Base-by-base conservation (phyloP, 2,888 invertebrate species). In the Pimpla rufipes region DNA sequence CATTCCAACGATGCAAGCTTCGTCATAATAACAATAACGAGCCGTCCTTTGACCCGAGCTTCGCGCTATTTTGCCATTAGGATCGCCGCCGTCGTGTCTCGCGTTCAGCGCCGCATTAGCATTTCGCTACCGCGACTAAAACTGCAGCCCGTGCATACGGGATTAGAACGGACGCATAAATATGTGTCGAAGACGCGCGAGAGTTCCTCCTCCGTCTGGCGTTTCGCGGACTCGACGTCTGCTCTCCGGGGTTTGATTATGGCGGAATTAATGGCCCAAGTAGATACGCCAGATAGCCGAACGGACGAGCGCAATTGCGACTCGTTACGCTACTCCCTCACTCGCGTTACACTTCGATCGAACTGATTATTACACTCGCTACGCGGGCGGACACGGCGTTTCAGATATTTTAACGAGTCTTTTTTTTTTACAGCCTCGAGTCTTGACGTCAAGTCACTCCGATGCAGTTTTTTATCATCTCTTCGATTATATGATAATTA, bases 141-240 rank as follows among this genome's bases (percentile, higher is more conserved):
- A 73, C 29, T 59, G 59, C 59, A 59, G 35, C 7, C 40, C 55
- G 37, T 57, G 73, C 55, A 80, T 80, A 52, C 66, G 45, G 64
- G 64, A 80, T 79, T 73, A 57, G 68, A 80, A 68, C 83, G 83
- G 83, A 83, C 83, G 79, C 83, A 83, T 83, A 83, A 83, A 83
- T 83, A 83, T 80, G 67, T 70, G 71, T 37, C 73, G 62, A 18
- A 66, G 83, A 83, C 81, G 5, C 59, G 47, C 67, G 67, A 45
- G 67, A 73, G 73, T 74, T 62, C 45, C 73, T 79, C 64, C 68
- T 80, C 68, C 66, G 77, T 74, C 75, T 66, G 16, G 62, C 29
- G 62, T 66, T 66, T 71, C 68, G 50, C 66, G n/a, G 16, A 18
- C 52, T 23, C 45, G 45, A 50, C 8, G 47, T 70, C 64, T 47